Conservation (phyloP, 2,888 invertebrate genomes). For the Nasonovia ribisnigri region DNA sequence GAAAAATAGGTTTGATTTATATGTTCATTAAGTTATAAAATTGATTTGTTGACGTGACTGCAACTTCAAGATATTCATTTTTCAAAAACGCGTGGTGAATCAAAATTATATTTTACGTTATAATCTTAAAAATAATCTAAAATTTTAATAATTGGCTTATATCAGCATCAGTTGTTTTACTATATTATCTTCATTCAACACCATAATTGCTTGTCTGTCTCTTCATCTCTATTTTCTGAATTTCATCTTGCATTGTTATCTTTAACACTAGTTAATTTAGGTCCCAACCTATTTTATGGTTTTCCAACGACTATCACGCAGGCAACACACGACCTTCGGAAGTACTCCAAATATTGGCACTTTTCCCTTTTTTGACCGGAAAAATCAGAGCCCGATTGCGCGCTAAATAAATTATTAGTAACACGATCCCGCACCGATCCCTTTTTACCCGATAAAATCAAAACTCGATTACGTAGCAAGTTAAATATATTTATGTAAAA, state of each 20-base stretch:
- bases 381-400: not conserved
- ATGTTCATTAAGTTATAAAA: not conserved
- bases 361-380: not conserved
- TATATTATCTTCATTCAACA: not conserved
- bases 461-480: not conserved
- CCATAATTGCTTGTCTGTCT: not conserved
- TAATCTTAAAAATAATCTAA: not conserved
- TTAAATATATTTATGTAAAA: not conserved
- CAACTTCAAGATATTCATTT: not conserved
- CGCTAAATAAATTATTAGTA: not conserved
- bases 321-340: not conserved
- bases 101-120: not conserved
- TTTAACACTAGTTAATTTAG: not conserved
- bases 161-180: not conserved
- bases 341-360: not conserved
- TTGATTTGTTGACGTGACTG: not conserved
- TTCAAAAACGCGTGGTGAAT: not conserved
- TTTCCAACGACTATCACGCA: not conserved
- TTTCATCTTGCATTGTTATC: not conserved
- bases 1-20: not conserved
- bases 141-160: not conserved
- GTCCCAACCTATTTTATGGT: not conserved
- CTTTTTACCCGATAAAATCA: not conserved
- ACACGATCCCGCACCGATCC: not conserved
- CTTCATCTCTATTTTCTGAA: not conserved